Evolutionary conservation across 2,797 vertebrate species (phyloP).

Genomic region (Enteromius viviparus): DNA sequence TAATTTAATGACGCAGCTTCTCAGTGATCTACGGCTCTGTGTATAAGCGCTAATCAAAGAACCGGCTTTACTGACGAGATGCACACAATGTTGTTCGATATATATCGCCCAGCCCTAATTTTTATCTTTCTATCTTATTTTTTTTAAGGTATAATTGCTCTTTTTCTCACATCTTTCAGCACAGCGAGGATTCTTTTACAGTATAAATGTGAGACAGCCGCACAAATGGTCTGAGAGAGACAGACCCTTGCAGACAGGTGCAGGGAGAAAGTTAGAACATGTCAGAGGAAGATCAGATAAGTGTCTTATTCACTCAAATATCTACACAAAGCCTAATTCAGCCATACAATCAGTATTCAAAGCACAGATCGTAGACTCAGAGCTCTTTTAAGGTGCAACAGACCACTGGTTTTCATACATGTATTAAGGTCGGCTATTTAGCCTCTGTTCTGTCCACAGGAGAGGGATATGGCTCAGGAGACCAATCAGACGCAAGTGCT

Average conservation of each 20-base stretch:
- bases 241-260: slow-evolving; percentile 21
- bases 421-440: background rate
- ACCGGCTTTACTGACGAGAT: too few relatives aligned
- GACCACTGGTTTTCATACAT: background rate
- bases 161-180: background rate
- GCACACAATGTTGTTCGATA: too few relatives aligned
- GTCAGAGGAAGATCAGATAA: slow-evolving; percentile 37
- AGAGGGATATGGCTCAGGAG: slow-evolving; percentile 88
- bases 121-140: too few relatives aligned
- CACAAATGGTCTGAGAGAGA: slow-evolving; percentile 19
- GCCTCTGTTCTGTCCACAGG: background rate
- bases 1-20: too few relatives aligned
- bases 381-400: slow-evolving; percentile 9
- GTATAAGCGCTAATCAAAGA: too few relatives aligned
- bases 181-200: background rate
- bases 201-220: slow-evolving; percentile 10
- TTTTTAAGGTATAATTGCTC: background rate
- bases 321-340: slow-evolving; percentile 1
- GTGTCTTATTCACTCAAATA: slow-evolving; percentile 34
- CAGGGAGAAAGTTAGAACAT: slow-evolving; percentile 41
- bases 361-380: background rate
- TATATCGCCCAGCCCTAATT: too few relatives aligned
- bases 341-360: background rate
- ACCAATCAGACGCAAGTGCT: slow-evolving; percentile 88
- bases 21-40: too few relatives aligned